A percentile compares a stretch with the other conserved stretches of the same genome.
Conservation (phyloP, 2,888 invertebrate species). For the Monopis laevigella region DNA sequence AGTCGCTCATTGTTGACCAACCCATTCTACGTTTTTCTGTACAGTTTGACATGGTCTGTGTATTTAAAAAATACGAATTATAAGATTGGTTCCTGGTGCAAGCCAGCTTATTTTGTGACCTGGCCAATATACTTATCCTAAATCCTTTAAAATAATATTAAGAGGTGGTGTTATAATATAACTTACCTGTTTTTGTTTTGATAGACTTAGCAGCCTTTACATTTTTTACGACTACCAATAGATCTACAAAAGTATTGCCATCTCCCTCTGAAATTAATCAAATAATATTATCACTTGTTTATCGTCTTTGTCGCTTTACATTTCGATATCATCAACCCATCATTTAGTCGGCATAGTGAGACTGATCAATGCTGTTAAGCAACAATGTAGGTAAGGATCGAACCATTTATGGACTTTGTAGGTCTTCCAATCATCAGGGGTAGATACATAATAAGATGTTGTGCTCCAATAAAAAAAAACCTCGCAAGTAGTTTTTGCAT, state of each 20-base stretch:
- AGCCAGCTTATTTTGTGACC: too few relatives aligned
- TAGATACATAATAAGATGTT: too few relatives aligned
- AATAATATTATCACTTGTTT: conserved; percentile 7
- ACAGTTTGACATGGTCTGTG: too few relatives aligned
- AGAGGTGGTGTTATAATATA: conserved; percentile 1
- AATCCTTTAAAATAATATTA: background rate
- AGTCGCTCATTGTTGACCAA: too few relatives aligned
- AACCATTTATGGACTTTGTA: too few relatives aligned
- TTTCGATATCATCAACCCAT: background rate
- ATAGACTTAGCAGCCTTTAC: conserved; percentile 71
- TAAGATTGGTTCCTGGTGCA: too few relatives aligned
- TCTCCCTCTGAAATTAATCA: conserved; percentile 36
- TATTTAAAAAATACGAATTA: too few relatives aligned
- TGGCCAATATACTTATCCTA: background rate
- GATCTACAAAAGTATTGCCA: conserved; percentile 65
- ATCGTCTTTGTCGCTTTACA: background rate
- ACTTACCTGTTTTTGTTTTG: conserved; percentile 65
- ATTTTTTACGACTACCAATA: conserved; percentile 74
- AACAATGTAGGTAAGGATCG: background rate
- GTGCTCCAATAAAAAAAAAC: too few relatives aligned
- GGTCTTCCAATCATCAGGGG: too few relatives aligned
- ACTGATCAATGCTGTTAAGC: background rate
- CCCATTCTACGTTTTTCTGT: too few relatives aligned
- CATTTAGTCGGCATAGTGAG: background rate
- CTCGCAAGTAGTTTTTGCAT: too few relatives aligned